Evolutionary conservation across 2,113 vertebrate species (phyloP).

Genomic region (Myiopsitta monachus): DNA sequence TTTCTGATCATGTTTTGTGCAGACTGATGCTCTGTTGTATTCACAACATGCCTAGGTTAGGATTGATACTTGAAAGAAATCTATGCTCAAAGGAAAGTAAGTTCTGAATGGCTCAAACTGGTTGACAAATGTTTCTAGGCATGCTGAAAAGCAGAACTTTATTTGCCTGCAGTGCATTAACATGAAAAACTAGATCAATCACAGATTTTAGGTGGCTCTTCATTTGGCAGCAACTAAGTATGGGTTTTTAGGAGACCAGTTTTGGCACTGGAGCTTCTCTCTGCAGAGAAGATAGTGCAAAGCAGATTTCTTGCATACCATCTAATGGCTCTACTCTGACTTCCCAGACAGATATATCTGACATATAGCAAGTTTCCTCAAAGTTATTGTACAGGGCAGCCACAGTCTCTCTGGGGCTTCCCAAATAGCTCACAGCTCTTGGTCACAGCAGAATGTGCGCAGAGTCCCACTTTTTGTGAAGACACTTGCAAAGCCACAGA

Average conservation of each 20-base stretch:
- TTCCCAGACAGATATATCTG: not conserved
- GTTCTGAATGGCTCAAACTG: not conserved
- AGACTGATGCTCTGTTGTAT: not conserved
- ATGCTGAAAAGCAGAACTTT: not conserved
- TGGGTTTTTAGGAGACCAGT: not conserved
- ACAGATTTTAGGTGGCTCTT: not conserved
- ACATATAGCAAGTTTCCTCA: not conserved
- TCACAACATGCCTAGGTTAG: not conserved
- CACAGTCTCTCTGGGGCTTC: not conserved
- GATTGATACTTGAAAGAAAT: not conserved
- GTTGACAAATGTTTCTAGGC: not conserved
- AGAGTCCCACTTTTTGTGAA: not conserved
- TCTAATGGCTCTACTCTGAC: not conserved
- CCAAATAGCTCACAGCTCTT: not conserved
- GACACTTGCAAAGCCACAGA: not conserved
- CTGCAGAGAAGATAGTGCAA: not conserved
- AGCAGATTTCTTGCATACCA: not conserved
- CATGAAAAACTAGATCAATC: not conserved
- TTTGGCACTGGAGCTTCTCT: not conserved
- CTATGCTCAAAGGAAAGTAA: not conserved
- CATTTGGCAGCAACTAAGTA: not conserved
- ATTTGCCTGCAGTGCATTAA: not conserved
- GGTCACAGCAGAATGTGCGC: not conserved
- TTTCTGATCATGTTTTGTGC: not conserved
- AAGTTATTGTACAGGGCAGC: not conserved